Conservation (phyloP, 2,113 vertebrate species). For the Rhea americana region DNA sequence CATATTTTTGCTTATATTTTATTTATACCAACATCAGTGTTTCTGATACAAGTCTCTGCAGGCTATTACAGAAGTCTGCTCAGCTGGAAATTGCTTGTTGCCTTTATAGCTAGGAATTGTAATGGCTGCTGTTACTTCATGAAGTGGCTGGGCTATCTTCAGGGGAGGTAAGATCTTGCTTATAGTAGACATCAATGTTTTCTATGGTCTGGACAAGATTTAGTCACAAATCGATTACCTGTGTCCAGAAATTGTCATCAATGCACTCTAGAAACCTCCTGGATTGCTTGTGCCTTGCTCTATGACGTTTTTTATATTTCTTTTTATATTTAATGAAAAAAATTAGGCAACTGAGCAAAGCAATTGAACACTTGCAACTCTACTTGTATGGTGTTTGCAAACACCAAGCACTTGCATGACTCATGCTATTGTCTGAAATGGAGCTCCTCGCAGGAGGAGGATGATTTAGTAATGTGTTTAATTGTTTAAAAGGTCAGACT, state of each 20-base stretch:
- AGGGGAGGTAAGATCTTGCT: neutral
- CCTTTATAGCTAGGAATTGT: neutral
- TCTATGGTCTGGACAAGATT: neutral
- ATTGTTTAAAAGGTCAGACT: constrained; percentile 54
- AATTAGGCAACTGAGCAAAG: constrained; percentile 10
- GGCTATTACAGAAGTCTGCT: neutral
- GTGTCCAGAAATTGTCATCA: neutral
- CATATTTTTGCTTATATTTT: accelerated
- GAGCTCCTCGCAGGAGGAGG: neutral
- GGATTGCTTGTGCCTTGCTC: neutral
- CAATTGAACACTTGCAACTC: neutral
- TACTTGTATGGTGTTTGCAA: constrained; percentile 10
- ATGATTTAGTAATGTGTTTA: constrained; percentile 42
- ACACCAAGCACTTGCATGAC: constrained; percentile 15
- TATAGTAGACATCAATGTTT: neutral
- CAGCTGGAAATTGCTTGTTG: neutral
- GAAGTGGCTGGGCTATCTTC: neutral
- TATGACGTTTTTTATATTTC: too few species aligned
- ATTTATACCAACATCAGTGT: neutral
- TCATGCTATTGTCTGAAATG: constrained; percentile 53
- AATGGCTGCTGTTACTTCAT: neutral
- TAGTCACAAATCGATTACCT: neutral
- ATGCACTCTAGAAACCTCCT: neutral
- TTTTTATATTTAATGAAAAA: neutral
- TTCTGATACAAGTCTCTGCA: neutral